Base-by-base conservation (phyloP, 2,888 invertebrate genomes). In the Trichogramma evanescens region DNA sequence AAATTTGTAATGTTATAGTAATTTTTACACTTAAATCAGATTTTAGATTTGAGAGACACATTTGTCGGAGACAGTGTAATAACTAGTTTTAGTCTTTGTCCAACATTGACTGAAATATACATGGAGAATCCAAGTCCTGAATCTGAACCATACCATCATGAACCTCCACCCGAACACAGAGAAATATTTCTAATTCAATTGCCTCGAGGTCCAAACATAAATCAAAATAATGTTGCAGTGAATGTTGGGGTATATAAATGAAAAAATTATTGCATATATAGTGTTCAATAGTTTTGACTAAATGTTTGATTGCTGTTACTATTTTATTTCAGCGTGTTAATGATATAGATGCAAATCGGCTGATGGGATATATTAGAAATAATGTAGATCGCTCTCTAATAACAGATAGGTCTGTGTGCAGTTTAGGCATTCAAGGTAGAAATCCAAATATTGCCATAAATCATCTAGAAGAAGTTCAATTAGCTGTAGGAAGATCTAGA, bases 21-120 rank as follows among this genome's bases (percentile, higher is more conserved):
- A 68, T 49, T 49, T 49, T 54, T 55, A 38, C 44, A 44, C 54
- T 48, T 58, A 58, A 10, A 41, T 62, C 51, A 26, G 52, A 50
- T 55, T 52, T 43, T 85, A 57, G 84, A 85, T 70, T 72, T 84
- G 60, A 77, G 84, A 52, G 78, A 81, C 63, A 84, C 84, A 4
- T 80, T 80, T 6, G 77, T 85, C 6, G 82, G 81, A n/a, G 84
- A 84, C 65, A 81, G 82, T 40, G 84, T 84, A 70, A 73, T 84
- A n/a, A 80, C 82, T 64, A 83, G 84, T 66, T 84, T 85, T 63
- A 82, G 81, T 70, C 79, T 80, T 40, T 79, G 81, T 50, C 74
- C 77, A 59, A 80, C 80, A 5, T 72, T 84, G 26, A 80, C 78
- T 50, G 81, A 82, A 68, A 70, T 85, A 4, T 79, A 82, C 57